Evolutionary conservation across 2,797 vertebrate species (phyloP).

Genomic region (Intellagama lesueurii): DNA sequence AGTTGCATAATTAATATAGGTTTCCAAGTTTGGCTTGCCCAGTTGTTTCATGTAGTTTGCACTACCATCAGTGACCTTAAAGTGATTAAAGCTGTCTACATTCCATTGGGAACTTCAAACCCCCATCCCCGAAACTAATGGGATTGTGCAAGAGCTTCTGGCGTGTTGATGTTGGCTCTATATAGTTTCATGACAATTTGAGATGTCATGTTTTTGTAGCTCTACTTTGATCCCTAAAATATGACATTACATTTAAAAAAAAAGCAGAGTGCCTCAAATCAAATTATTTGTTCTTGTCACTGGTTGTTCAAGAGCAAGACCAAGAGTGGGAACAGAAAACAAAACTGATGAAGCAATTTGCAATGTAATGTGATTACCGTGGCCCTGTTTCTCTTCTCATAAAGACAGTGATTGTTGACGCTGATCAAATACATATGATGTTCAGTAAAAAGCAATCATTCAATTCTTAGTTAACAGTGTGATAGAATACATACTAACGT

Average conservation of each 20-base stretch:
- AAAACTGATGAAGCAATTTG: slow-evolving; percentile 26
- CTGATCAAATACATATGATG: background rate
- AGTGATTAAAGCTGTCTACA: background rate
- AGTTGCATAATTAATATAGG: background rate
- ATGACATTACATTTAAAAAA: background rate
- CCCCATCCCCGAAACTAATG: background rate
- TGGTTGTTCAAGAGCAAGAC: slow-evolving; percentile 9
- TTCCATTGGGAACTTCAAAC: background rate
- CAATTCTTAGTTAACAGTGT: background rate
- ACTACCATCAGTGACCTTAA: background rate
- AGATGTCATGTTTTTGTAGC: background rate
- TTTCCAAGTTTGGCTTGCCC: background rate
- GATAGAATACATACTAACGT: background rate
- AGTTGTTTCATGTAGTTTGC: background rate
- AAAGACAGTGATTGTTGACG: background rate
- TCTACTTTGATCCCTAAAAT: slow-evolving; percentile 23
- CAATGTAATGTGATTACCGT: slow-evolving; percentile 23
- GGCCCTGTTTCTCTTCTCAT: slow-evolving; percentile 16
- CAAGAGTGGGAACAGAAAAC: slow-evolving; percentile 2
- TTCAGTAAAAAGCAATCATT: background rate
- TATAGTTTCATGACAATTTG: background rate
- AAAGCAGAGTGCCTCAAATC: slow-evolving; percentile 21
- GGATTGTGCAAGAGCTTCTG: background rate
- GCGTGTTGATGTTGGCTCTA: background rate
- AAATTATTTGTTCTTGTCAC: slow-evolving; percentile 29